These are phyloP conservation scores for Ophraella communa DNA, from an alignment of 2,888 invertebrate species.

Conservation along the genomic window DNA sequence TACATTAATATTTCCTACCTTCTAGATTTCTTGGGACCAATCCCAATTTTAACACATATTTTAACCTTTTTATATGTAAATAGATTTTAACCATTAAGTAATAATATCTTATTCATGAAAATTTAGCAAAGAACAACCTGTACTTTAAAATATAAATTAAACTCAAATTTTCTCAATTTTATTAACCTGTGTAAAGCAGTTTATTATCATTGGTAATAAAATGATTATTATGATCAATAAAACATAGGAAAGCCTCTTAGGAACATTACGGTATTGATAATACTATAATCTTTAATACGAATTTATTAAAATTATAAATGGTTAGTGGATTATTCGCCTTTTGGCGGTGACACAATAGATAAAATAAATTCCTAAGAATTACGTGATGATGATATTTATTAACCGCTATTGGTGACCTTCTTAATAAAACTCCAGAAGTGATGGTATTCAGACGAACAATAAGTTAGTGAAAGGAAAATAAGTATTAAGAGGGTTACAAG, in stretches of 20 bases:
- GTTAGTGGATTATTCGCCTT: slow-evolving; percentile 1
- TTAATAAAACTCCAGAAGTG: slow-evolving; percentile 17
- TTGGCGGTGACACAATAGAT: slow-evolving; percentile 4
- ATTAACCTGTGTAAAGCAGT: too few species aligned
- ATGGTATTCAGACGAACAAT: neutral
- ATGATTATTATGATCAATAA: neutral
- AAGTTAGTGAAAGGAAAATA: neutral
- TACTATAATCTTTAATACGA: neutral
- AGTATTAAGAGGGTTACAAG: neutral
- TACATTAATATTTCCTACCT: too few species aligned
- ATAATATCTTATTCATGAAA: too few species aligned
- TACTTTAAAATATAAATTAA: too few species aligned
- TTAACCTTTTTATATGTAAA: too few species aligned
- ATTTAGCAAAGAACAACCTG: too few species aligned
- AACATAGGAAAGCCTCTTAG: neutral
- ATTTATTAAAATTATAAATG: slow-evolving; percentile 7
- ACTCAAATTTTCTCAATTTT: too few species aligned
- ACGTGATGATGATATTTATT: slow-evolving; percentile 23
- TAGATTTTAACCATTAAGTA: too few species aligned
- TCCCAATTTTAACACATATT: too few species aligned
- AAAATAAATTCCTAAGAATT: slow-evolving; percentile 20
- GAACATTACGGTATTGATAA: neutral
- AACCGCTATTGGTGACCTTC: slow-evolving; percentile 21
- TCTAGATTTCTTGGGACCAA: too few species aligned
- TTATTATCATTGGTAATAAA: neutral